phyloP scores from a whole-genome alignment of 2,888 invertebrate species.

The Dryobota labecula region DNA sequence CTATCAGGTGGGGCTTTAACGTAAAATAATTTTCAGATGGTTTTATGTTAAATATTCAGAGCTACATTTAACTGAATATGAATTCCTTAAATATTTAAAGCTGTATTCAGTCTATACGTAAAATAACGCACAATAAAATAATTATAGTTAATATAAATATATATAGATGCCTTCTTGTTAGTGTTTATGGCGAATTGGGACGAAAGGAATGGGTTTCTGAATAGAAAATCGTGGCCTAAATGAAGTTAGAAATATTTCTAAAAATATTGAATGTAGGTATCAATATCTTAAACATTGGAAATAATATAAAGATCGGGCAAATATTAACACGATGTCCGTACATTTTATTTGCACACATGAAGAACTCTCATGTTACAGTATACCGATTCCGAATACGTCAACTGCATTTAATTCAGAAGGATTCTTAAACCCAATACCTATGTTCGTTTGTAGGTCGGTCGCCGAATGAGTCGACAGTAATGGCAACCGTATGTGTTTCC shows the following conservation, averaged over 20 bases:
- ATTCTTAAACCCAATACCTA: neutral
- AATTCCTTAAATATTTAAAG: neutral
- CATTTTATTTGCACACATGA: neutral
- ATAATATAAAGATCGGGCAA: neutral
- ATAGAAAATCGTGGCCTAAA: neutral
- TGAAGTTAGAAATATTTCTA: neutral
- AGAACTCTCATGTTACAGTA: neutral
- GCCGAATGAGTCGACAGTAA: neutral
- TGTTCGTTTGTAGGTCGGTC: neutral
- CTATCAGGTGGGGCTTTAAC: neutral
- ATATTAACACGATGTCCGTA: neutral
- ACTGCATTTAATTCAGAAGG: neutral
- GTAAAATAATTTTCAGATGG: neutral
- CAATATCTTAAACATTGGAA: neutral
- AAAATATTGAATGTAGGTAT: neutral
- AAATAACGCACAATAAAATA: neutral
- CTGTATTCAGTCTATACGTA: neutral
- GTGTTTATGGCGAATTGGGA: neutral
- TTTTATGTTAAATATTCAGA: neutral
- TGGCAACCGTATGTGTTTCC: neutral
- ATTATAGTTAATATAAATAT: neutral
- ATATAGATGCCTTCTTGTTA: too few species aligned
- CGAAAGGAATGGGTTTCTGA: neutral
- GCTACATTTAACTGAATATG: neutral
- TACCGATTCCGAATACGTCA: neutral